Percentiles rank a stretch among this genome's conserved stretches.
Conservation (phyloP, 2,113 vertebrate genomes). For the Glaucomys volans region DNA sequence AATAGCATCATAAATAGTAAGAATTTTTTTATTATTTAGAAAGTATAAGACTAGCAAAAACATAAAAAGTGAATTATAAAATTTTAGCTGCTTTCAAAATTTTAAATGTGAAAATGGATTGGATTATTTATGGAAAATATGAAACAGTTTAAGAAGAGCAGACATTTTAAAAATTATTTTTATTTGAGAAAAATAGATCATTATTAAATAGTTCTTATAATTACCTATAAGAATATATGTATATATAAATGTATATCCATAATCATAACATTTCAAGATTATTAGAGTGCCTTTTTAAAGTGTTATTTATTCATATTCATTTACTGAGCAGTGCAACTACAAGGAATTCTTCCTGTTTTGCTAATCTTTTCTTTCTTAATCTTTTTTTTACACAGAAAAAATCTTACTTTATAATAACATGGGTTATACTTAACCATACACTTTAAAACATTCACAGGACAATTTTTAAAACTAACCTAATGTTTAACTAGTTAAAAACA, state of each 20-base stretch:
- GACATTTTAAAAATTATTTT: background rate
- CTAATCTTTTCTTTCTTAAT: background rate
- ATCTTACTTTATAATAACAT: background rate
- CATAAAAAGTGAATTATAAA: background rate
- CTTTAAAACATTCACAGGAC: background rate
- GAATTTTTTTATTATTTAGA: background rate
- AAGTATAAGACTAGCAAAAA: background rate
- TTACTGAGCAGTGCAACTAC: background rate
- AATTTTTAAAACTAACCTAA: too few species aligned
- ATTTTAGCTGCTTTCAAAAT: background rate
- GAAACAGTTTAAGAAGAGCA: background rate
- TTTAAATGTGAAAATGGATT: background rate
- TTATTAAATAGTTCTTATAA: background rate
- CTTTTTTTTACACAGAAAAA: background rate
- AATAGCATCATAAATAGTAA: background rate
- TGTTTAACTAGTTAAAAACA: too few species aligned
- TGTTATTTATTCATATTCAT: background rate
- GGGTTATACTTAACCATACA: background rate
- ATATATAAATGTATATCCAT: background rate
- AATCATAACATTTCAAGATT: constrained; percentile 2
- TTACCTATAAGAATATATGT: background rate
- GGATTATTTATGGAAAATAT: background rate
- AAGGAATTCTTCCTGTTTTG: background rate
- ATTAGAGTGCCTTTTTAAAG: background rate
- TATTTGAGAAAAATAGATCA: background rate